A percentile compares a stretch with the other conserved stretches of the same genome.
Conservation (phyloP, 2,797 vertebrate species). For the Threskiornis aethiopicus region DNA sequence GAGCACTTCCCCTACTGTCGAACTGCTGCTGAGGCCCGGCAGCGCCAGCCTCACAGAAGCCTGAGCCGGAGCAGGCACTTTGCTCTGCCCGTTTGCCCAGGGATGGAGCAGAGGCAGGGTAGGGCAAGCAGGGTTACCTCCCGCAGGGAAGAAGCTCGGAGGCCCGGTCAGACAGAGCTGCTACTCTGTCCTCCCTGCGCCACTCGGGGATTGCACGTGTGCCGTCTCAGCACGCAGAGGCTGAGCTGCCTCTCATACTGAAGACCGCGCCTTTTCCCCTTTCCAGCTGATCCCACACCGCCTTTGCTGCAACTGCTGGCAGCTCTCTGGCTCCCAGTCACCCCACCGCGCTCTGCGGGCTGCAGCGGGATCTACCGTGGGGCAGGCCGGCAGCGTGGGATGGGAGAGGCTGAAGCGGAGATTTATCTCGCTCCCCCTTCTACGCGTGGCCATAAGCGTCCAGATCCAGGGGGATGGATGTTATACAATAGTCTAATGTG, state of each 20-base stretch:
- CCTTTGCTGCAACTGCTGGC: not conserved
- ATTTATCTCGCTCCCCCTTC: not conserved
- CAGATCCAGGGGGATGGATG: not conserved
- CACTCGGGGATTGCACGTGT: rapidly evolving
- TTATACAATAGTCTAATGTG: not conserved
- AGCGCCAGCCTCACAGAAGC: not conserved
- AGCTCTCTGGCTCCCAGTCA: not conserved
- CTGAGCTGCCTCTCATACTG: not conserved
- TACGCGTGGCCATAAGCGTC: not conserved
- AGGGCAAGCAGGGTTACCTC: not conserved
- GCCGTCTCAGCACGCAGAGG: not conserved
- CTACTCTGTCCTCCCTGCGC: not conserved
- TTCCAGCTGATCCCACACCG: not conserved
- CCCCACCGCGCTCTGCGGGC: not conserved
- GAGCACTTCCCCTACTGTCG: rapidly evolving
- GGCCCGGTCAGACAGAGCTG: not conserved
- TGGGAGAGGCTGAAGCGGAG: not conserved
- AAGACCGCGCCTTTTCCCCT: not conserved
- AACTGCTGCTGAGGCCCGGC: not conserved
- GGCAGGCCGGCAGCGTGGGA: not conserved
- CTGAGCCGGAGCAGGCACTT: not conserved
- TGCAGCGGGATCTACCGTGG: not conserved
- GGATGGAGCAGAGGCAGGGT: not conserved
- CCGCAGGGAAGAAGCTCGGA: not conserved
- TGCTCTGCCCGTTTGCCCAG: not conserved